A percentile compares a stretch with the other conserved stretches of the same genome.
Conservation (phyloP, 1,140 invertebrate genomes). For the Pogonomyrmex californicus region DNA sequence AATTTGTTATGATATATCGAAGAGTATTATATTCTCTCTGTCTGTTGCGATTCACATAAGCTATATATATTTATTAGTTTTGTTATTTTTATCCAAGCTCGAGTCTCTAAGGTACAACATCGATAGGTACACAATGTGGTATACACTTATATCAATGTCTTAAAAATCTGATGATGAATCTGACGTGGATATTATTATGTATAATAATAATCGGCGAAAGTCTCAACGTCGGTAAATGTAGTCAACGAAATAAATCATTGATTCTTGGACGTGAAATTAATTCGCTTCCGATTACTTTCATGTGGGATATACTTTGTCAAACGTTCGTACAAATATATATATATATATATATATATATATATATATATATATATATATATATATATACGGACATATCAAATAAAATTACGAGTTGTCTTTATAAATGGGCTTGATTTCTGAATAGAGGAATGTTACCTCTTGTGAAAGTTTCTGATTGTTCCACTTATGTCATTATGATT, state of each 20-base stretch:
- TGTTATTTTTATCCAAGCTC: slow-evolving; percentile 66
- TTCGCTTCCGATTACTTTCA: neutral
- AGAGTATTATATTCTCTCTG: neutral
- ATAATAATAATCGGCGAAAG: slow-evolving; percentile 29
- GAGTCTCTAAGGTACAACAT: slow-evolving; percentile 62
- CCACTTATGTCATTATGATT: neutral
- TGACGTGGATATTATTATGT: slow-evolving; percentile 28
- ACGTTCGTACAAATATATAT: neutral
- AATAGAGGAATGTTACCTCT: neutral
- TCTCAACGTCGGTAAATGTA: slow-evolving; percentile 41
- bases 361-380: neutral
- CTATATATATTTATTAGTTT: slow-evolving; percentile 59
- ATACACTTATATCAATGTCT: slow-evolving; percentile 61
- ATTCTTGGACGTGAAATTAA: neutral
- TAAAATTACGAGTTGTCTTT: slow-evolving; percentile 36
- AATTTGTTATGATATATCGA: slow-evolving; percentile 57
- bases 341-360: neutral
- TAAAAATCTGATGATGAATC: slow-evolving; percentile 36
- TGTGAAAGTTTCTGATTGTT: neutral
- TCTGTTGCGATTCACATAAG: slow-evolving; percentile 26
- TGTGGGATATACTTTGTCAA: neutral
- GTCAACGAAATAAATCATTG: slow-evolving; percentile 66
- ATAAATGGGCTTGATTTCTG: slow-evolving; percentile 3
- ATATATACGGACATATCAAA: neutral
- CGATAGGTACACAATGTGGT: slow-evolving; percentile 68